Evolutionary conservation across 2,888 invertebrate genomes (phyloP), one percentile per base, ranked within the genome.

Genomic region (Chymomyza fuscimana): DNA sequence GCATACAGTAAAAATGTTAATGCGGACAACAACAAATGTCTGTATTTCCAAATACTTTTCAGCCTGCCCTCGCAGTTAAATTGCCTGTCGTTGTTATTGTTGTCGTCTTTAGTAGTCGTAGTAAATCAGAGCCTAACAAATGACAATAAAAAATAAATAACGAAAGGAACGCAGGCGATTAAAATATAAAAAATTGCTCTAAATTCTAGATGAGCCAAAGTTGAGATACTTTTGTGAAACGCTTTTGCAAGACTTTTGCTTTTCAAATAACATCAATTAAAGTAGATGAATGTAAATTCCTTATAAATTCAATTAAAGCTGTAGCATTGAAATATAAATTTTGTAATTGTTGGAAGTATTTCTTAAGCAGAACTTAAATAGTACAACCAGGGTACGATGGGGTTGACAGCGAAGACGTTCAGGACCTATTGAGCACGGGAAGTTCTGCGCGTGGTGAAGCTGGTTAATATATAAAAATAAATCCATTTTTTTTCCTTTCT

Each of bases 51-150:
- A 25, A 25, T 25, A 25, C 25, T 25, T 25, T 25, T 25, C 25
- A 4, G 56, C 66, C 73, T 67, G 75, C 68, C 72, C 65, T 69
- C 72, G 64, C 77, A 82, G 86, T 85, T 85, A 85, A 82, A 82
- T 82, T 85, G 82, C 81, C 83, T 78, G 86, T 82, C 82, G 80
- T 79, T 78, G 71, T 54, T 66, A 67, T 58, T 67, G 66, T 12
- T 46, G 58, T 22, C 40, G 32, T 7, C 32, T 6, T 40, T 36
- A 50, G 68, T 69, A 63, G 60, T 58, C 52, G 16, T 70, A 86
- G 72, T 86, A 86, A 82, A 82, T 86, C 83, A 81, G 78, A 74
- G 65, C 73, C 70, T 69, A 73, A 78, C 68, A 81, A 81, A 78
- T 71, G 81, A 80, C 69, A 72, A 69, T 9, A 19, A 58, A 67